These are phyloP conservation scores for Vultur gryphus DNA, from an alignment of 2,797 vertebrate genomes.

Conservation along the genomic window DNA sequence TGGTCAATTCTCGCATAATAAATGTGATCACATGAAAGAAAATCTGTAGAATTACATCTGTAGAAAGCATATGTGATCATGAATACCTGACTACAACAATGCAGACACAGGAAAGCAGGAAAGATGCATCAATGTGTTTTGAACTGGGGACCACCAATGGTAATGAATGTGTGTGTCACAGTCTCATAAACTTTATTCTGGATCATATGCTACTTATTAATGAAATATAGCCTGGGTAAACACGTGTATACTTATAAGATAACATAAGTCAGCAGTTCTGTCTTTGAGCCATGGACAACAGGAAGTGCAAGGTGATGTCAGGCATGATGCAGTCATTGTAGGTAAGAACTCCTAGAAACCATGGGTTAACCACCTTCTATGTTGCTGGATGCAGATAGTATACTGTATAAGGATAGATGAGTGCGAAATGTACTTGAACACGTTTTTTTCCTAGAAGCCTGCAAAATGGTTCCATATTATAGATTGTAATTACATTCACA, in stretches of 20 bases:
- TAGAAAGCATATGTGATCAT: neutral
- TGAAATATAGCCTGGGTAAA: neutral
- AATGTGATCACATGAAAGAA: neutral
- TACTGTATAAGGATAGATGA: neutral
- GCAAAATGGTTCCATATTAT: neutral
- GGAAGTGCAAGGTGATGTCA: neutral
- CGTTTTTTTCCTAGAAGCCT: neutral
- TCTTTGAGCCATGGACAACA: neutral
- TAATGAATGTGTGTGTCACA: neutral
- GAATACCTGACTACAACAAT: neutral
- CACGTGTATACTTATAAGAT: accelerated
- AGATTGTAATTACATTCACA: conserved; percentile 24
- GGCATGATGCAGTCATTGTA: neutral
- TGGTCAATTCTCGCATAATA: neutral
- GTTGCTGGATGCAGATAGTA: neutral
- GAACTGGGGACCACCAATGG: neutral
- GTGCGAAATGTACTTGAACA: neutral
- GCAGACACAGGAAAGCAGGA: neutral
- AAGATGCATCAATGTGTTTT: neutral
- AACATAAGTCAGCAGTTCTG: neutral
- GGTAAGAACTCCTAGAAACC: neutral
- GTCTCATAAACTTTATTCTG: neutral
- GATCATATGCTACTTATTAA: neutral
- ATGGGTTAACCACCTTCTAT: neutral
- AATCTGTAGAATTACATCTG: neutral